Evolutionary conservation across 2,797 vertebrate genomes (phyloP).

Genomic region (Tarsius wallacei): DNA sequence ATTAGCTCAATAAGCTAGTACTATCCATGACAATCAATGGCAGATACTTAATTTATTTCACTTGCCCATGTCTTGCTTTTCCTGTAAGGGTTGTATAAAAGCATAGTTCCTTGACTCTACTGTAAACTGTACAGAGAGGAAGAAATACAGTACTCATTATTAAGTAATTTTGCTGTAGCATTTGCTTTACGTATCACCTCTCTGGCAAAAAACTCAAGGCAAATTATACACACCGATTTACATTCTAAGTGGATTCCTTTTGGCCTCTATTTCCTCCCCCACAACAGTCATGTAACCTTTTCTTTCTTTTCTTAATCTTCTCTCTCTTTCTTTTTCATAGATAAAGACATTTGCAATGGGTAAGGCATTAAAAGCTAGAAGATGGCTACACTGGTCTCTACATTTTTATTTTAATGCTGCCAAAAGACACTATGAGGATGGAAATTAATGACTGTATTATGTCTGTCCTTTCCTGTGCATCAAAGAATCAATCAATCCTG

Average conservation of each 20-base stretch:
- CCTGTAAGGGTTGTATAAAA: constrained; percentile 81
- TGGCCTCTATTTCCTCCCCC: background rate
- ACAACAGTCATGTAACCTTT: background rate
- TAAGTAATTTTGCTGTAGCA: constrained; percentile 66
- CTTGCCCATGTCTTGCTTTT: constrained; percentile 80
- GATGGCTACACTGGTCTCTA: background rate
- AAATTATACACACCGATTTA: background rate
- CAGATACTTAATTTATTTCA: constrained; percentile 82
- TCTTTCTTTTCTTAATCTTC: constrained; percentile 10
- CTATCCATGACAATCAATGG: constrained; percentile 76
- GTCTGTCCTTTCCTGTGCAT: background rate
- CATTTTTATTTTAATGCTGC: background rate
- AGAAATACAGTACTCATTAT: constrained; percentile 63
- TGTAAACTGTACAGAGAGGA: constrained; percentile 56
- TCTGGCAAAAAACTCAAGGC: constrained; percentile 62
- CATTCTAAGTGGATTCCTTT: constrained; percentile 34
- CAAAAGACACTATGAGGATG: background rate
- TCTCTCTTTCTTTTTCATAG: background rate
- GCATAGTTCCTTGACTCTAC: constrained; percentile 62
- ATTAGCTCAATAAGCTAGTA: constrained; percentile 82
- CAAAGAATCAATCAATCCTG: background rate
- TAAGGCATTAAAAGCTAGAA: background rate
- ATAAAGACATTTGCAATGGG: background rate
- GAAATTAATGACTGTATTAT: background rate
- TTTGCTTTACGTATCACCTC: constrained; percentile 60